phyloP scores from a whole-genome alignment of 1,140 invertebrate genomes.

The Drosophila athabasca region DNA sequence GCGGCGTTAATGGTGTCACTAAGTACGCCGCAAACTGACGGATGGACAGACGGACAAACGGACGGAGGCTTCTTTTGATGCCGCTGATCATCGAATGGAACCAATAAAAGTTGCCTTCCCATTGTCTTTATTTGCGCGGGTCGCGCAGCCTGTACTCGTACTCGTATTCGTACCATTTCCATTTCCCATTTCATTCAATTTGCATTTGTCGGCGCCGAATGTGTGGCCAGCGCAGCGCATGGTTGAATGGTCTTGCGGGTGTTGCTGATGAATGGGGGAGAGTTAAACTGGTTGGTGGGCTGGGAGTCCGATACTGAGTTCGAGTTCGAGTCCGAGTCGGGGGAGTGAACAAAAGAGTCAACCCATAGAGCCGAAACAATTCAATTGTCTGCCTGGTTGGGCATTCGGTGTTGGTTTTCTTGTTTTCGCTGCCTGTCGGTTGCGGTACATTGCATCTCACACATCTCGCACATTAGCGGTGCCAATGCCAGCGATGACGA shows the following conservation, averaged over 20 bases:
- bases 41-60: conserved; percentile 6
- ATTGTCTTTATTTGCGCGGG: conserved; percentile 79
- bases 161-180: conserved; percentile 48
- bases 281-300: neutral
- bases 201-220: conserved; percentile 53
- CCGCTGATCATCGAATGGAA: conserved; percentile 83
- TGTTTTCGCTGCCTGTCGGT: conserved; percentile 55
- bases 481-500: conserved; percentile 52
- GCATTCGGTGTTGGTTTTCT: conserved; percentile 53
- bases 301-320: neutral
- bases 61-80: conserved; percentile 42
- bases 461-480: conserved; percentile 74
- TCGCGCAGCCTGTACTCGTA: conserved; percentile 40
- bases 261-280: conserved; percentile 5
- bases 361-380: conserved; percentile 67
- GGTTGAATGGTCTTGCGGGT: conserved; percentile 73
- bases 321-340: neutral
- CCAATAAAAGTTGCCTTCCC: conserved; percentile 80
- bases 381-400: conserved; percentile 79
- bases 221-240: conserved; percentile 39
- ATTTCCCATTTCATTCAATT: conserved; percentile 80
- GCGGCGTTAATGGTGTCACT: conserved; percentile 80
- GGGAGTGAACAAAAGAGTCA: conserved; percentile 35
- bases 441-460: conserved; percentile 80
- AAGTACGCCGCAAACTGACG: conserved; percentile 73